phyloP scores from a whole-genome alignment of 2,888 invertebrate species.

The Cyclophora punctaria region DNA sequence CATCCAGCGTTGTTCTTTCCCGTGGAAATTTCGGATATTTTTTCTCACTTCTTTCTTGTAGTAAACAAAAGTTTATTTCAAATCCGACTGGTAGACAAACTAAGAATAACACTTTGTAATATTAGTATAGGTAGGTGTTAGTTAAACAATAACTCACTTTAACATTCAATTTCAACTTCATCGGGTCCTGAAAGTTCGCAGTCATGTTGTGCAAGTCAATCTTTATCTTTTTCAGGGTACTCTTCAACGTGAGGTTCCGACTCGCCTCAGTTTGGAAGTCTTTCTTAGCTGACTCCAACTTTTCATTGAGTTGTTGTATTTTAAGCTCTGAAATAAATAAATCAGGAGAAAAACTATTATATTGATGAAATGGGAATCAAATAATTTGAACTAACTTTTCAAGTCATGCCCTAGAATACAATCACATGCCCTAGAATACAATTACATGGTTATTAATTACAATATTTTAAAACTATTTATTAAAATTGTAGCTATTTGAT shows the following conservation, averaged over 20 bases:
- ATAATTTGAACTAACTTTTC: too few relatives aligned
- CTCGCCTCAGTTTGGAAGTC: conserved; percentile 80
- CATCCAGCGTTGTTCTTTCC: too few relatives aligned
- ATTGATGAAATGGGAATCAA: too few relatives aligned
- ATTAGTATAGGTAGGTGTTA: not conserved
- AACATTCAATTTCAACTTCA: conserved; percentile 72
- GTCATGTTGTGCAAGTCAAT: conserved; percentile 88
- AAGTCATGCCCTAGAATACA: too few relatives aligned
- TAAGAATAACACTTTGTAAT: not conserved
- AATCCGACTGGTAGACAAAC: not conserved
- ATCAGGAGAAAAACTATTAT: too few relatives aligned
- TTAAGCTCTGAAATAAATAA: conserved; percentile 77
- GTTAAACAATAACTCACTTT: conserved; percentile 68
- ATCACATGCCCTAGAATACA: too few relatives aligned
- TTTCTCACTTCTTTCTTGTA: too few relatives aligned
- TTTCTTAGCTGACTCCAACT: conserved; percentile 81
- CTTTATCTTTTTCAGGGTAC: conserved; percentile 82
- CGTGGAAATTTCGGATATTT: too few relatives aligned
- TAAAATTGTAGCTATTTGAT: too few relatives aligned
- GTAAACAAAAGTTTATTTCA: too few relatives aligned
- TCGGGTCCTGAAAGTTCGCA: conserved; percentile 84
- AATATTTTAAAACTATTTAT: too few relatives aligned
- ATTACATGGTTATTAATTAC: too few relatives aligned
- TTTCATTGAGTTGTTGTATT: conserved; percentile 84
- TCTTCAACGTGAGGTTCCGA: conserved; percentile 76